Conservation (phyloP, 2,888 invertebrate genomes). For the Amaurobius ferox region DNA sequence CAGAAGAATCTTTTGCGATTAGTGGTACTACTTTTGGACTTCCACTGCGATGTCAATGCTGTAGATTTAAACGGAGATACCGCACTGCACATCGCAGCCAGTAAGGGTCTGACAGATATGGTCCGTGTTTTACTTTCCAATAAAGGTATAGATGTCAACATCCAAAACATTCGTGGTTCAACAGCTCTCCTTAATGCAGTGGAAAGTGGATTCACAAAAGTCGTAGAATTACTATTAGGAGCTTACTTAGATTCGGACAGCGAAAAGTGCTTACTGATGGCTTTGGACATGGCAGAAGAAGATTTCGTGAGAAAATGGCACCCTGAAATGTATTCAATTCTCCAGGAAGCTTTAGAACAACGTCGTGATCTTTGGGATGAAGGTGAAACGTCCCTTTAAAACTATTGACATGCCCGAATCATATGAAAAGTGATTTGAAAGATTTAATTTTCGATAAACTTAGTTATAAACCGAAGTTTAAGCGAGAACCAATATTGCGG, state of each 20-base stretch:
- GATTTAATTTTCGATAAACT: no score
- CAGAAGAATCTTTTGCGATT: conserved; percentile 73
- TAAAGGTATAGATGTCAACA: conserved; percentile 42
- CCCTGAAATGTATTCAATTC: conserved; percentile 58
- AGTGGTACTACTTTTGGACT: conserved; percentile 70
- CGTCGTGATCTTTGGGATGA: conserved; percentile 65
- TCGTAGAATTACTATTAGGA: conserved; percentile 55
- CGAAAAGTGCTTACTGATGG: conserved; percentile 40
- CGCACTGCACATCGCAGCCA: conserved; percentile 73
- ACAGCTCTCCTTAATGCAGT: conserved; percentile 71
- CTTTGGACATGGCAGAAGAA: conserved; percentile 46
- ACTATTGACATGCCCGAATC: no score
- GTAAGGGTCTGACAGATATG: conserved; percentile 68
- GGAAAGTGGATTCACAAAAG: conserved; percentile 72
- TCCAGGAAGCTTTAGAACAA: conserved; percentile 57
- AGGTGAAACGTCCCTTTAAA: conserved; percentile 57
- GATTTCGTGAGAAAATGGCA: conserved; percentile 46
- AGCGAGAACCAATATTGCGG: no score
- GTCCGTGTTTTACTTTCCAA: conserved; percentile 43
- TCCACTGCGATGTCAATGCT: conserved; percentile 73
- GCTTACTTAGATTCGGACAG: conserved; percentile 43
- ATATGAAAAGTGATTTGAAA: no score
- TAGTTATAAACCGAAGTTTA: no score
- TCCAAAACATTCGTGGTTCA: conserved; percentile 55
- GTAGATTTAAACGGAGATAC: conserved; percentile 72